These are phyloP conservation scores for Channa striata DNA, from an alignment of 2,797 vertebrate genomes.

Conservation along the genomic window DNA sequence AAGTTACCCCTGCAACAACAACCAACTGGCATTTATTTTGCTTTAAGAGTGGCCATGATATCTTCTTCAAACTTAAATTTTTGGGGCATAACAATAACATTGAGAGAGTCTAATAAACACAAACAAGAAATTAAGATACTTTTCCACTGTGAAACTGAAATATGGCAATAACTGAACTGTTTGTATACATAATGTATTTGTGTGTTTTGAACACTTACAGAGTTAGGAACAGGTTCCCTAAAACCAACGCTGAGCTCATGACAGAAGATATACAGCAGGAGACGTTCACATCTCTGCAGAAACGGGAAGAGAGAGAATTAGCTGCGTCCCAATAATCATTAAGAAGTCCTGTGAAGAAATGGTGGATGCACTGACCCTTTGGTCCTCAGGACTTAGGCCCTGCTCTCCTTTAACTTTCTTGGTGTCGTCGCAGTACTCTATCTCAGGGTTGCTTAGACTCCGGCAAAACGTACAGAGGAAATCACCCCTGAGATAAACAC, in stretches of 20 bases:
- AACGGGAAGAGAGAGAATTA: conserved; percentile 39
- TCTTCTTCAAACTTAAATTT: too few species aligned
- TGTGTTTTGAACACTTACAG: conserved; percentile 86
- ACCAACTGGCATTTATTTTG: neutral
- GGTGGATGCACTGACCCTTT: conserved; percentile 85
- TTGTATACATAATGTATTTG: neutral
- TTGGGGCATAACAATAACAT: too few species aligned
- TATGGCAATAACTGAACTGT: neutral
- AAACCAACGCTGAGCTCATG: conserved; percentile 98
- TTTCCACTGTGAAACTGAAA: too few species aligned
- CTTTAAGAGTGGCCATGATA: neutral
- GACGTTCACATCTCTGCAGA: conserved; percentile 94
- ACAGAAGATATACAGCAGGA: conserved; percentile 95
- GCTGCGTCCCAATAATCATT: neutral
- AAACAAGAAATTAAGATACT: too few species aligned
- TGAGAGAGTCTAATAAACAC: too few species aligned
- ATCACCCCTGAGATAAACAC: conserved; percentile 87
- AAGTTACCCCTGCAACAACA: neutral
- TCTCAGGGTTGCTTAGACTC: conserved; percentile 91
- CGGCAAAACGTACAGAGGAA: conserved; percentile 99
- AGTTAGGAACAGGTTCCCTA: conserved; percentile 93
- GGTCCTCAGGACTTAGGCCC: conserved; percentile 91
- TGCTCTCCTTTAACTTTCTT: conserved; percentile 88
- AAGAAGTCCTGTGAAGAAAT: neutral
- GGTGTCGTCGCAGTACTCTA: conserved; percentile 96